Base-by-base conservation (phyloP, 2,113 vertebrate species). In the Vulpes ferrilata region DNA sequence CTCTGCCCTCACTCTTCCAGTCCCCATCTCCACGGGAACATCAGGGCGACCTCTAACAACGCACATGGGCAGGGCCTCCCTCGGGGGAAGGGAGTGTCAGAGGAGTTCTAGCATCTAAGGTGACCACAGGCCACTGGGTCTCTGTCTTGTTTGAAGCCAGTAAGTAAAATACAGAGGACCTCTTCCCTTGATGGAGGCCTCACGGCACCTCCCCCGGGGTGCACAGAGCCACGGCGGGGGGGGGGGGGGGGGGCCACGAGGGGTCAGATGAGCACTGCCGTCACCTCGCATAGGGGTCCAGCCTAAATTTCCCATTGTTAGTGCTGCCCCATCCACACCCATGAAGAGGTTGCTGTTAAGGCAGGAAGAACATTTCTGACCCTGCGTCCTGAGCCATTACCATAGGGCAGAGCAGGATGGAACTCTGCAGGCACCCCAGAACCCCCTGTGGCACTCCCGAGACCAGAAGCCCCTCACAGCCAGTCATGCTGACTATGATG, bases 121-220 rank as follows among this genome's bases (percentile, higher is more conserved):
- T 57, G 80, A 20, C n/a, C 59, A 51, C 35, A 5, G 60, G 13
- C 13, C 27, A 43, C 76, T 19, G 27, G 7, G n/a, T 25, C 57
- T 9, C 23, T 11, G 15, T 43, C 57, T 27, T 43, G 17, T 84
- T 12, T 64, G 38, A 64, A 48, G 13, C 48, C 69, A 5, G 59
- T 25, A 57, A 78, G 74, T 76, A 30, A 76, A 27, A 85, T 6
- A n/a, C 17, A 3, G 4, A 55, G 15, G 13, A 32, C 22, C 59
- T 89, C 65, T 32, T 43, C 80, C 79, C n/a, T 81, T 25, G 11
- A 59, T 25, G 27, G 22, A 16, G 69, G 55, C 23, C 81, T 19
- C 35, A 3, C 0, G 4, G 23, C 38, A 27, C 23, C 7, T 15
- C 20, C 55, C 55, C 7, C 3, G 2, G 55, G 2, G n/a, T 38